Base-by-base conservation (phyloP, 2,113 vertebrate genomes). In the Hippocampus barbouri region DNA sequence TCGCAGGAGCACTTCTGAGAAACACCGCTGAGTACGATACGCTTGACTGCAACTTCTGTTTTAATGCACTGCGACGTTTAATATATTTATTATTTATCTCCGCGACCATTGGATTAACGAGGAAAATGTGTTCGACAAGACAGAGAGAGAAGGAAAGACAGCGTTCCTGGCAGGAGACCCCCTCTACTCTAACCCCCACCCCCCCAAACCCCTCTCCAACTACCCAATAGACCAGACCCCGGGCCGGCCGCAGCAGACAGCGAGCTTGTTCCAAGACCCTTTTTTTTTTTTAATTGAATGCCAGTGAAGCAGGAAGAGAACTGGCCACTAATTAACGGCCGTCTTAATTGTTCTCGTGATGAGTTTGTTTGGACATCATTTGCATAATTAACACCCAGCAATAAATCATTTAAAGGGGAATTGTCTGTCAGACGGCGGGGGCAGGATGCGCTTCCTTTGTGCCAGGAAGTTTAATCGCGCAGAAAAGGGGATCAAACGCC, bases 391-490 rank as follows among this genome's bases (percentile, higher is more conserved):
- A 96, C 94, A 97, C 95, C 93, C 95, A 94, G 97, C 95, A 97
- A 98, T 98, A 97, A 97, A 98, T 98, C 96, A 97, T 97, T 97
- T 95, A 97, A 97, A 97, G 95, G 95, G 95, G 95, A 96, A 96
- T 96, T 96, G 93, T 95, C 95, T 95, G 95, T 95, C 94, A 96
- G 95, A 95, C 94, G 94, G 94, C 94, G 92, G 94, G 63, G 94
- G 94, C 93, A 89, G 87, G 83, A 89, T 89, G 83, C 78, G 85
- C 49, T 76, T 83, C 80, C 85, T 90, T 89, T 89, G 85, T 89
- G 85, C 86, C 88, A 84, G 83, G 75, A 88, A 88, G 87, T 89
- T 89, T 89, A 83, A 89, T 84, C 84, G 68, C 75, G 15, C 45
- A 79, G 84, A 88, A 87, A 76, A 72, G 70, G 74, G 53, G 51